Conservation (phyloP, 2,113 vertebrate species). For the Rhizomys pruinosus region DNA sequence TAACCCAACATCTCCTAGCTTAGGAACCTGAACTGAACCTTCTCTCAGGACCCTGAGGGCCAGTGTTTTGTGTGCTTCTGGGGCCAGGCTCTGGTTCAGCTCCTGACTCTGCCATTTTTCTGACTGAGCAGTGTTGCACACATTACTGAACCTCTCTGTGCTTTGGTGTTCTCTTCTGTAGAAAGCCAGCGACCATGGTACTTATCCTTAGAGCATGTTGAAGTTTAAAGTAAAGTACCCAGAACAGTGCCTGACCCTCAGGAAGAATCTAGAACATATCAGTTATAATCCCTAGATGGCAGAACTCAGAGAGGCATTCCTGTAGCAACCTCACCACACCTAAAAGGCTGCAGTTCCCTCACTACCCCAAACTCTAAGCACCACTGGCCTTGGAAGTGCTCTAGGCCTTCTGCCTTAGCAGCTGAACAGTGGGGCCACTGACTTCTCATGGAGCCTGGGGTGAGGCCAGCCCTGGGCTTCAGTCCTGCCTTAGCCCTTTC, state of each 20-base stretch:
- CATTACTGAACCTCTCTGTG: background rate
- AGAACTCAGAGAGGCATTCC: background rate
- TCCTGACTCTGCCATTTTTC: background rate
- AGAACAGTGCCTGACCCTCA: no score
- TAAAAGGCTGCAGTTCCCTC: background rate
- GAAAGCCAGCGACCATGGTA: background rate
- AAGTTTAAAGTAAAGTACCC: background rate
- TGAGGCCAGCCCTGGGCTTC: background rate
- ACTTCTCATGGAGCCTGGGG: background rate
- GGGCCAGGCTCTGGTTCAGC: background rate
- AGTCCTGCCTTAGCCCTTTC: background rate
- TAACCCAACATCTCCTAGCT: background rate
- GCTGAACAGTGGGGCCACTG: background rate
- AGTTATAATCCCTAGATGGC: rapidly evolving
- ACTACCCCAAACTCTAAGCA: rapidly evolving
- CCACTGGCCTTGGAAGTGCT: no score
- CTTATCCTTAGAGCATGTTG: background rate
- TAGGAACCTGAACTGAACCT: rapidly evolving
- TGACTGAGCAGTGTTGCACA: background rate
- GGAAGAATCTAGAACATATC: background rate
- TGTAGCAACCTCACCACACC: rapidly evolving
- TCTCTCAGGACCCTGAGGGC: background rate
- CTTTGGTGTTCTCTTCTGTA: background rate
- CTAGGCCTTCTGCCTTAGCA: background rate
- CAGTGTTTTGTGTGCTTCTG: background rate